phyloP scores from a whole-genome alignment of 2,888 invertebrate genomes.

The Hirtodrosophila duncani region DNA sequence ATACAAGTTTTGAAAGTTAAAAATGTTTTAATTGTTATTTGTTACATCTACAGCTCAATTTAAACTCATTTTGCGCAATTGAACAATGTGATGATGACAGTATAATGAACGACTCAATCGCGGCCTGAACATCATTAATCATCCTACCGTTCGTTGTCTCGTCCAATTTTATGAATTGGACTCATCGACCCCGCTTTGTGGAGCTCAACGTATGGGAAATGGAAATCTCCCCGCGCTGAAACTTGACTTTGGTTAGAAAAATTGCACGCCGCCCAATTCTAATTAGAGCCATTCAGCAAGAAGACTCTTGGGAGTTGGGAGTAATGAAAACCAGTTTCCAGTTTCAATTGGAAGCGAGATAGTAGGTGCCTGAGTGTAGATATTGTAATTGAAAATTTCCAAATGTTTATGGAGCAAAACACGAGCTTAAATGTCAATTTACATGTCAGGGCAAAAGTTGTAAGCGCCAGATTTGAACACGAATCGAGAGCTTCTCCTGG shows the following conservation, averaged over 20 bases:
- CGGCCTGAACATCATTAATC: constrained; percentile 51
- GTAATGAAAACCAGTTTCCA: too few species aligned
- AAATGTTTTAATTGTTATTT: too few species aligned
- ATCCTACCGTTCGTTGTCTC: constrained; percentile 28
- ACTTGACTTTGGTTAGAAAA: too few species aligned
- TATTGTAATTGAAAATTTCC: too few species aligned
- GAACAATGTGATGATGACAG: constrained; percentile 51
- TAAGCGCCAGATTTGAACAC: constrained; percentile 37
- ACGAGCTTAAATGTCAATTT: constrained; percentile 37
- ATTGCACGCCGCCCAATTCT: constrained; percentile 58
- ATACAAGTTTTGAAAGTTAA: neutral
- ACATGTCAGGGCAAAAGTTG: constrained; percentile 23
- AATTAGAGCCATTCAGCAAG: constrained; percentile 66
- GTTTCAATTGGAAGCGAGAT: too few species aligned
- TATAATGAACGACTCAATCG: constrained; percentile 53
- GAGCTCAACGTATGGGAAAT: constrained; percentile 3
- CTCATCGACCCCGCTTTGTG: constrained; percentile 27
- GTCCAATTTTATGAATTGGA: constrained; percentile 33
- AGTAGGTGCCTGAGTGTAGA: too few species aligned
- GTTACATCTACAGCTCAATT: constrained; percentile 2
- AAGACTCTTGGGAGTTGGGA: constrained; percentile 27
- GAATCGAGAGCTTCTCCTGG: constrained; percentile 23
- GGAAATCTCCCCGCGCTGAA: too few species aligned
- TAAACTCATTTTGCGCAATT: constrained; percentile 40
- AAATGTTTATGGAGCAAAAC: too few species aligned